A percentile compares a stretch with the other conserved stretches of the same genome.
phyloP scores from a whole-genome alignment of 2,888 invertebrate species.

The Zelleria hepariella region DNA sequence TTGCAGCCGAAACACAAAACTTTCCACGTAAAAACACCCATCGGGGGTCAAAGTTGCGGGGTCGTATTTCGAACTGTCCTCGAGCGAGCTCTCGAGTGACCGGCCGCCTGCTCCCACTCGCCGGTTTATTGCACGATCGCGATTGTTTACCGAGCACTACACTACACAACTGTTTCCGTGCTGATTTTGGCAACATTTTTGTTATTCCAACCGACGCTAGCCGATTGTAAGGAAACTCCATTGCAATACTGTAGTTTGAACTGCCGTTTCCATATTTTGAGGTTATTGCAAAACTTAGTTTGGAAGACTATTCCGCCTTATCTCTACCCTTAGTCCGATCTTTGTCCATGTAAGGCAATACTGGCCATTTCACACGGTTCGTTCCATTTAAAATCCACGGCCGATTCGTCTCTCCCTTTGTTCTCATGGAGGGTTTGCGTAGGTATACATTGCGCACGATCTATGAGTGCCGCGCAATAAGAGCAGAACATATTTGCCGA shows the following conservation, averaged over 20 bases:
- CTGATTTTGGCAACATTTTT: constrained; percentile 53
- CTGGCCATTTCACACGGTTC: not conserved
- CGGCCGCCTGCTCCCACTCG: constrained; percentile 23
- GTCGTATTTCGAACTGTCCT: constrained; percentile 45
- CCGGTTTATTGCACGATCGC: constrained; percentile 47
- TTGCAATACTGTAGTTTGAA: not conserved
- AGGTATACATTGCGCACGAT: constrained; percentile 55
- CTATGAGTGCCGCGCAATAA: constrained; percentile 54
- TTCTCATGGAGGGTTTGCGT: constrained; percentile 46
- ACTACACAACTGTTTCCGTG: constrained; percentile 46
- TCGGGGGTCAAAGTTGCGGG: constrained; percentile 32
- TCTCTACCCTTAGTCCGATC: not conserved
- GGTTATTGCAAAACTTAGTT: not conserved
- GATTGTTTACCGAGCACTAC: constrained; percentile 58
- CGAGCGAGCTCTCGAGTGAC: constrained; percentile 46
- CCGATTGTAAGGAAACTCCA: not conserved
- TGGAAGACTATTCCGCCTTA: not conserved
- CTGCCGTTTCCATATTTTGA: not conserved
- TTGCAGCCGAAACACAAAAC: constrained; percentile 56
- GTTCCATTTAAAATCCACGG: not conserved
- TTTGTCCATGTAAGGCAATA: not conserved
- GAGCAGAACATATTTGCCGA: constrained; percentile 65
- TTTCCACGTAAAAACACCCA: constrained; percentile 49
- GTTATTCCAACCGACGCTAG: constrained; percentile 15
- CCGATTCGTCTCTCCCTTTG: constrained; percentile 26